These are phyloP conservation scores for Phaethornis superciliosus DNA, from an alignment of 2,113 vertebrate genomes.

Conservation along the genomic window DNA sequence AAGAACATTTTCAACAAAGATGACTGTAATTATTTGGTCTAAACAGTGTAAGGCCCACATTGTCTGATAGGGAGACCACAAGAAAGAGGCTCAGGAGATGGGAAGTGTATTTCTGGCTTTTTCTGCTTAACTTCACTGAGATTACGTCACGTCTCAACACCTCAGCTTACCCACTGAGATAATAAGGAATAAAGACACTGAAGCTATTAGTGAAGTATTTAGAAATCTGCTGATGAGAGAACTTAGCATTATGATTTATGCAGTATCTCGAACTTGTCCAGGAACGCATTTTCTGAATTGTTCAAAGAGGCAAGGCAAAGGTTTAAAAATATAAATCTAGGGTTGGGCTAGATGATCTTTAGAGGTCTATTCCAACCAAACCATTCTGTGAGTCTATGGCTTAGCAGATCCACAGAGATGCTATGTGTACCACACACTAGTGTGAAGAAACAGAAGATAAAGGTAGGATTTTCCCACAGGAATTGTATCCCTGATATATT, in stretches of 20 bases:
- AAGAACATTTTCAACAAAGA: background rate
- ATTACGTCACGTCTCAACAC: background rate
- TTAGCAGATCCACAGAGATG: background rate
- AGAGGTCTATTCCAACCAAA: background rate
- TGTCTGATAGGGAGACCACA: background rate
- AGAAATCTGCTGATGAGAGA: background rate
- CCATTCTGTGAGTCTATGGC: background rate
- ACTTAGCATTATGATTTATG: background rate
- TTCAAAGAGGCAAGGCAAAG: background rate
- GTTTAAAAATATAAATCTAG: background rate
- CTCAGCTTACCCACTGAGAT: background rate
- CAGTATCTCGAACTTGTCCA: background rate
- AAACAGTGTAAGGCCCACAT: background rate
- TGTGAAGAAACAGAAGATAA: background rate
- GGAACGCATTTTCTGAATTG: background rate
- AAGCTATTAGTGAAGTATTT: background rate
- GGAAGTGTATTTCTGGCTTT: background rate
- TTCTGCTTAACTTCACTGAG: background rate
- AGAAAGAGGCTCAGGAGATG: background rate
- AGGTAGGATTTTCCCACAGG: background rate
- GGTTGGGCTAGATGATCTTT: background rate
- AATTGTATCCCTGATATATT: background rate
- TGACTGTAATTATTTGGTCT: background rate
- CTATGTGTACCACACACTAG: accelerated
- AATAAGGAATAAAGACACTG: background rate